Percentiles rank a stretch among this genome's conserved stretches.
phyloP scores from a whole-genome alignment of 2,113 vertebrate genomes.

The Tyrannus savana region DNA sequence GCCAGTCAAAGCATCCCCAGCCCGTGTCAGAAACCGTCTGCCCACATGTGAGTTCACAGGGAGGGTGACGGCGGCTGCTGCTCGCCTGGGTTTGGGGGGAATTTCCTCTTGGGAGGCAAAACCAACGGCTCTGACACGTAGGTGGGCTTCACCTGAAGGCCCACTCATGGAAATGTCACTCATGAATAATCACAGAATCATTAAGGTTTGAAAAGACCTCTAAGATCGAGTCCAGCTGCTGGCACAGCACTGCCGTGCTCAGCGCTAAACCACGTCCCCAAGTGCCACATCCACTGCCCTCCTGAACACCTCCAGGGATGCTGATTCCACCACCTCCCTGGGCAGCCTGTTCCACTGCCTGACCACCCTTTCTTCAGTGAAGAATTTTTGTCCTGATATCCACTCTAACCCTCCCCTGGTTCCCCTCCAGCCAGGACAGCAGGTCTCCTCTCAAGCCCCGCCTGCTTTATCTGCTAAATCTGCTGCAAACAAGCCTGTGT shows the following conservation, averaged over 20 bases:
- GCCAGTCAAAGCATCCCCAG: neutral
- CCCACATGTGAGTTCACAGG: accelerated
- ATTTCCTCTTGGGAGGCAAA: neutral
- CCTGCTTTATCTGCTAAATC: neutral
- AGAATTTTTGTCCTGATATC: neutral
- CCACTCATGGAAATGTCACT: neutral
- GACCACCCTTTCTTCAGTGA: accelerated
- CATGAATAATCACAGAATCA: neutral
- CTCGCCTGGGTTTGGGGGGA: neutral
- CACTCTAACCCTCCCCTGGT: neutral
- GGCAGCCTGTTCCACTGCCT: neutral
- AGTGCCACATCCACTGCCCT: neutral
- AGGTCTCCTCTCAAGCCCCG: neutral
- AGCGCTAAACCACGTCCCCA: neutral
- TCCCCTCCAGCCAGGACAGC: neutral
- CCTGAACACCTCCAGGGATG: neutral
- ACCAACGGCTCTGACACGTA: accelerated
- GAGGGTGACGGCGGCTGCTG: neutral
- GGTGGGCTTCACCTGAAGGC: neutral
- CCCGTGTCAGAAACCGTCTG: accelerated
- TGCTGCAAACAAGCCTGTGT: neutral
- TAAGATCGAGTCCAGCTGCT: neutral
- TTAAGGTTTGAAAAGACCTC: neutral
- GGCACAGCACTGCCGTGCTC: neutral
- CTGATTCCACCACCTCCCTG: neutral